Percentiles rank a stretch among this genome's conserved stretches.
Conservation (phyloP, 2,888 invertebrate genomes). For the Synanthedon tipuliformis region DNA sequence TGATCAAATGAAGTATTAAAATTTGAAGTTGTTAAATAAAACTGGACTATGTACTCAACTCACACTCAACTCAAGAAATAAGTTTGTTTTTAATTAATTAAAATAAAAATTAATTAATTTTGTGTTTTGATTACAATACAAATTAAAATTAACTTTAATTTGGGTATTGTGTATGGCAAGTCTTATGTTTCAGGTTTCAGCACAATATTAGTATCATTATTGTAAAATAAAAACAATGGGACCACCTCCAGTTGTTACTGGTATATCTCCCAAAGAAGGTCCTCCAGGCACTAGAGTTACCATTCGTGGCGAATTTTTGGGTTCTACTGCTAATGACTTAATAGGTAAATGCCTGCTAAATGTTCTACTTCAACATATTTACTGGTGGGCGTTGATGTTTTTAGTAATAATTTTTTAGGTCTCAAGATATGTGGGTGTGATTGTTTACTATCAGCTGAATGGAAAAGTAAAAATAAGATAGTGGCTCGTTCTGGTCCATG, state of each 20-base stretch:
- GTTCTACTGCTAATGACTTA: slow-evolving; percentile 85
- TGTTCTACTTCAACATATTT: no score
- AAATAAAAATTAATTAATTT: no score
- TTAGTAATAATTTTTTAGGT: slow-evolving; percentile 65
- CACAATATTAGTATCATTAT: no score
- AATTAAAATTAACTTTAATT: no score
- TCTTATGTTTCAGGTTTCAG: no score
- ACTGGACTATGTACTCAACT: no score
- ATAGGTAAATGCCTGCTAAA: slow-evolving; percentile 69
- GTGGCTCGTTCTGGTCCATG: slow-evolving; percentile 94
- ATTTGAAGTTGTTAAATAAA: no score
- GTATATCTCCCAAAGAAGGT: slow-evolving; percentile 98
- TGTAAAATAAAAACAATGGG: slow-evolving; percentile 56
- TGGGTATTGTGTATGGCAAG: no score
- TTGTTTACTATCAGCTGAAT: slow-evolving; percentile 94
- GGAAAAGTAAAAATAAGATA: slow-evolving; percentile 98
- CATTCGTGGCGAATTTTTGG: slow-evolving; percentile 95
- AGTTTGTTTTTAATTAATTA: no score
- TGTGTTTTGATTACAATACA: no score
- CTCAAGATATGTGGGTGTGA: slow-evolving; percentile 96
- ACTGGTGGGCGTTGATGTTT: background rate
- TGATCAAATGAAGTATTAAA: no score
- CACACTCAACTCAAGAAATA: no score
- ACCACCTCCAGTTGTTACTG: slow-evolving; percentile 90
- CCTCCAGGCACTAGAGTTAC: slow-evolving; percentile 96